These are phyloP conservation scores for Diadema setosum DNA, from an alignment of 35 echinoderm and acorn worm genomes.

Conservation along the genomic window DNA sequence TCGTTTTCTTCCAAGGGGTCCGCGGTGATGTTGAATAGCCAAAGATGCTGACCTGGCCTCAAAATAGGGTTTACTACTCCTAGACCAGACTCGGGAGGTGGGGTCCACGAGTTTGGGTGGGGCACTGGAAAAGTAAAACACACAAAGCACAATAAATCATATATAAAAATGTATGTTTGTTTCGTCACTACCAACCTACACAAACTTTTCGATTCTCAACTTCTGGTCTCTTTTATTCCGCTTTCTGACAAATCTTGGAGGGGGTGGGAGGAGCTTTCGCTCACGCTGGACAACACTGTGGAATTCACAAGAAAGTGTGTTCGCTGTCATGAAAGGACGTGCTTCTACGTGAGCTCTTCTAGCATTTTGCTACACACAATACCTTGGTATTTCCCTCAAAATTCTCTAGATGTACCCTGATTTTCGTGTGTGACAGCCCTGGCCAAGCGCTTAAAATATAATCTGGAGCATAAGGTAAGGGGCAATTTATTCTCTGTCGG, in stretches of 20 bases:
- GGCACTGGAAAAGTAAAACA: neutral
- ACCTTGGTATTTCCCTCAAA: too few species aligned
- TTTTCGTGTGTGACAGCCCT: too few species aligned
- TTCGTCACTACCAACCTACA: neutral
- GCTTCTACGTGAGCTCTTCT: too few species aligned
- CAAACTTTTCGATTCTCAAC: neutral
- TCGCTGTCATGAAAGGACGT: too few species aligned
- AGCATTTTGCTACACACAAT: too few species aligned
- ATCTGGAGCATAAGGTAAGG: too few species aligned
- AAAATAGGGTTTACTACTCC: slow-evolving; percentile 38
- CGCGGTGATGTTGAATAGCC: slow-evolving; percentile 84
- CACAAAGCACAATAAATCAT: neutral
- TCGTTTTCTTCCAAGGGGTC: slow-evolving; percentile 87
- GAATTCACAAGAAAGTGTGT: too few species aligned
- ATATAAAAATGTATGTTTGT: neutral
- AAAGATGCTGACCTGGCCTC: slow-evolving; percentile 28
- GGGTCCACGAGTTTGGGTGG: slow-evolving; percentile 31
- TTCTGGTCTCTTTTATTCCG: neutral
- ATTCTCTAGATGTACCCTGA: too few species aligned
- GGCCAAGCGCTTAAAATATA: too few species aligned
- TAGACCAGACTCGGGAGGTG: slow-evolving; percentile 78
- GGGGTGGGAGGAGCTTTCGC: too few species aligned
- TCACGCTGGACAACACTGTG: too few species aligned
- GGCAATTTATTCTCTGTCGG: neutral
- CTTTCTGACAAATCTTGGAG: neutral